Evolutionary conservation across 2,888 invertebrate genomes (phyloP), one percentile per base, ranked within the genome.

Genomic region (Lottia gigantea): DNA sequence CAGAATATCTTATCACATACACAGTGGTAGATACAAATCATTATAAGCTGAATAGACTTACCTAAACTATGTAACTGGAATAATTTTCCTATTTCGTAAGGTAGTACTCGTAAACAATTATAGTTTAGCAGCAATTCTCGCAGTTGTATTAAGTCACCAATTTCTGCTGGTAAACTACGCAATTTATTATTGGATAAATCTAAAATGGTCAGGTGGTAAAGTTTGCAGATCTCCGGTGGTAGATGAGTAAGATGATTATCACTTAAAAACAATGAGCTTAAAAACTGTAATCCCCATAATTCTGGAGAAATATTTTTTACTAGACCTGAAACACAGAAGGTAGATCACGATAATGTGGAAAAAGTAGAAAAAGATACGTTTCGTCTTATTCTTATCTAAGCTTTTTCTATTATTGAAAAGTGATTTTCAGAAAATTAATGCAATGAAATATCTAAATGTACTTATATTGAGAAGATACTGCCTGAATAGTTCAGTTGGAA

Each of bases 131-230:
- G 92, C 83, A 99, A 92, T 91, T 98, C 98, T 90, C 97, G 94
- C 87, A 99, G 92, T 88, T 95, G 93, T 90, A 96, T 95, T 87
- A 99, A 93, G 89, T 99, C 98, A 73, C 99, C 98, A 68, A 99
- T 91, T 91, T 99, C 98, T 69, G 95, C 93, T 77, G 99, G 98
- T 89, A 99, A 91, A 88, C 94, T 94, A 78, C 97, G 92, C 83
- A 99, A 91, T 90, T 97, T 97, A 91, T 99, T 98, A 89, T 93
- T 94, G 79, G 97, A 97, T 83, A 97, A 91, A 91, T 99, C 98
- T 80, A 99, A 91, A 77, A 94, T 93, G 83, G 94, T 93, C 78
- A 99, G 91, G 90, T 95, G 95, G 76, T 91, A 91, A 82, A 99
- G 91, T 85, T 92, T 92, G 82, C 93, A 93, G 85, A 99, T 96